Percentiles rank a stretch among this genome's conserved stretches.
Conservation (phyloP, 2,797 vertebrate genomes). For the Labroides dimidiatus region DNA sequence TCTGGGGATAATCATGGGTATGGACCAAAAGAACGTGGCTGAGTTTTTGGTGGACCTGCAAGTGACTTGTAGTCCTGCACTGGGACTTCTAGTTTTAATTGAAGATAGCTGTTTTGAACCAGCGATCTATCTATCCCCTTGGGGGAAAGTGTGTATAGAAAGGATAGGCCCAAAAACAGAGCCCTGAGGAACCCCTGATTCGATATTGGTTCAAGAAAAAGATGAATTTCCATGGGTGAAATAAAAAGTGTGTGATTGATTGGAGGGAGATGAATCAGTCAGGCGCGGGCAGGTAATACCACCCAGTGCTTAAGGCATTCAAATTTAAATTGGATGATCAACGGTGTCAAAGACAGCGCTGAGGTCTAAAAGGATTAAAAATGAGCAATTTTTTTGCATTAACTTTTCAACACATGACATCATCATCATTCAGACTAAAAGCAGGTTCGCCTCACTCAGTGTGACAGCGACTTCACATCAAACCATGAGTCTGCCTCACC, state of each 20-base stretch:
- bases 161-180: neutral
- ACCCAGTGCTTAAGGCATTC: constrained; percentile 52
- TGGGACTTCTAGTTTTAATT: too few relatives aligned
- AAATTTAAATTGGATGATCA: constrained; percentile 71
- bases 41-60: too few relatives aligned
- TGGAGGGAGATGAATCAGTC: constrained; percentile 47
- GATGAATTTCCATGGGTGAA: constrained; percentile 28
- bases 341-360: constrained; percentile 62
- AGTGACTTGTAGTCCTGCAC: too few relatives aligned
- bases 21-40: too few relatives aligned
- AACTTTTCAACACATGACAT: constrained; percentile 63
- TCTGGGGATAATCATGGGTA: too few relatives aligned
- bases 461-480: constrained; percentile 46
- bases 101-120: neutral
- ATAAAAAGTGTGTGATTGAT: constrained; percentile 50
- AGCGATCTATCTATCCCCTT: too few relatives aligned
- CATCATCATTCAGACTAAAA: constrained; percentile 73
- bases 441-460: constrained; percentile 39
- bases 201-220: constrained; percentile 32
- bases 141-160: neutral
- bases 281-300: constrained; percentile 59
- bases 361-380: constrained; percentile 71
- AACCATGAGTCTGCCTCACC: constrained; percentile 27
- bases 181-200: constrained; percentile 35
- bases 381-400: constrained; percentile 65